phyloP scores from a whole-genome alignment of 1,140 invertebrate species.

The Bombus picipes region DNA sequence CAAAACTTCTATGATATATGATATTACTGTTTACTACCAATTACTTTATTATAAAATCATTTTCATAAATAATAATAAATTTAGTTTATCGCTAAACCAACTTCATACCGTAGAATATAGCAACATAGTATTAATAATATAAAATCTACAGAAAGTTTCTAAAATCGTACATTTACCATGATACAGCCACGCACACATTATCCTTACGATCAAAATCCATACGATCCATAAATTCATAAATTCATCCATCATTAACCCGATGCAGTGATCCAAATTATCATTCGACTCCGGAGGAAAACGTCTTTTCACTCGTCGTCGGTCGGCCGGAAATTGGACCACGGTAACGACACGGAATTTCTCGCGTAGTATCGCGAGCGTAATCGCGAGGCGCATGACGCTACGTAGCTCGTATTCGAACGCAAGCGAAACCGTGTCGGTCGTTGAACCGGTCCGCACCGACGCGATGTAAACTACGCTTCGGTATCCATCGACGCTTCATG shows the following conservation, averaged over 20 bases:
- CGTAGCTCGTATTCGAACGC: conserved; percentile 40
- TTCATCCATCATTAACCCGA: background rate
- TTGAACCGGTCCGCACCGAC: conserved; percentile 33
- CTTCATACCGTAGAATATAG: too few relatives aligned
- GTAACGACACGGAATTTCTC: conserved; percentile 24
- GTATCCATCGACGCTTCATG: conserved; percentile 37
- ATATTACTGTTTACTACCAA: too few relatives aligned
- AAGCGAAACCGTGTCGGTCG: conserved; percentile 53
- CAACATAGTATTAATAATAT: too few relatives aligned
- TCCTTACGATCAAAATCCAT: too few relatives aligned
- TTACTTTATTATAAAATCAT: too few relatives aligned
- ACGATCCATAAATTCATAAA: background rate
- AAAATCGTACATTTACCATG: background rate
- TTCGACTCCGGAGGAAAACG: background rate
- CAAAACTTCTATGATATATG: too few relatives aligned
- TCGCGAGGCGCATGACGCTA: conserved; percentile 28
- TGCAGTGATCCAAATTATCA: background rate
- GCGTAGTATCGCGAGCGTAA: conserved; percentile 41
- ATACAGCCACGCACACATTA: background rate
- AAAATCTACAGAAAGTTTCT: background rate
- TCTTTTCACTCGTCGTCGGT: background rate
- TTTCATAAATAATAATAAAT: too few relatives aligned
- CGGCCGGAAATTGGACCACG: conserved; percentile 13
- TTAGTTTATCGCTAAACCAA: too few relatives aligned
- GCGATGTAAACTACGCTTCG: conserved; percentile 45